A percentile compares a stretch with the other conserved stretches of the same genome.
These are phyloP conservation scores for Nesidiocoris tenuis DNA, from an alignment of 2,888 invertebrate genomes.

Conservation along the genomic window DNA sequence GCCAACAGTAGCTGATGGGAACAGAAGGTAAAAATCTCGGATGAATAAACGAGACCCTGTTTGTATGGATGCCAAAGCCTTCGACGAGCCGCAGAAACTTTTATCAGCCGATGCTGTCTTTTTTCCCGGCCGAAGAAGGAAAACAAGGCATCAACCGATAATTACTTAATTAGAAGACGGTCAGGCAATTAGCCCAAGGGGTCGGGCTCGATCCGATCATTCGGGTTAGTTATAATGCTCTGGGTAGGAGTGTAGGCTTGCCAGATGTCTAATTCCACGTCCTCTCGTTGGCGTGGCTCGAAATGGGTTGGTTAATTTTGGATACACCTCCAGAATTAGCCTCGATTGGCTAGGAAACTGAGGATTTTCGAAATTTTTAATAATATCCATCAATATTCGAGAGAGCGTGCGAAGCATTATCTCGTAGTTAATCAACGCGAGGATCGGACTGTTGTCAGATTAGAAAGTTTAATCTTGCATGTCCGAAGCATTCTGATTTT, in stretches of 20 bases:
- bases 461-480: no score
- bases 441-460: no score
- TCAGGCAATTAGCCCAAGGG: slow-evolving; percentile 20
- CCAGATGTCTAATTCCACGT: neutral
- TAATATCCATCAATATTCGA: no score
- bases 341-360: no score
- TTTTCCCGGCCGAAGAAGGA: slow-evolving; percentile 14
- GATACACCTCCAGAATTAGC: neutral
- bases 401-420: no score
- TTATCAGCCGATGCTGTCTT: slow-evolving; percentile 9
- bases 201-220: slow-evolving; percentile 10
- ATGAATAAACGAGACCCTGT: slow-evolving; percentile 19
- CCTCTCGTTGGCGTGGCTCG: neutral
- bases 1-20: slow-evolving; percentile 1
- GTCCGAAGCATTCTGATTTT: no score
- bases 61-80: slow-evolving; percentile 38
- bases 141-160: slow-evolving; percentile 27
- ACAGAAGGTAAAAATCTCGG: slow-evolving; percentile 6
- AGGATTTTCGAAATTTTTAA: no score
- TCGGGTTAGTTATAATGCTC: slow-evolving; percentile 29
- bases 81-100: neutral
- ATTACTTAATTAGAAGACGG: slow-evolving; percentile 39
- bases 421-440: no score
- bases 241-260: neutral
- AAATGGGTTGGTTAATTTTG: neutral